Evolutionary conservation across 1,140 invertebrate species (phyloP).

Genomic region (Phocides pigmalion): DNA sequence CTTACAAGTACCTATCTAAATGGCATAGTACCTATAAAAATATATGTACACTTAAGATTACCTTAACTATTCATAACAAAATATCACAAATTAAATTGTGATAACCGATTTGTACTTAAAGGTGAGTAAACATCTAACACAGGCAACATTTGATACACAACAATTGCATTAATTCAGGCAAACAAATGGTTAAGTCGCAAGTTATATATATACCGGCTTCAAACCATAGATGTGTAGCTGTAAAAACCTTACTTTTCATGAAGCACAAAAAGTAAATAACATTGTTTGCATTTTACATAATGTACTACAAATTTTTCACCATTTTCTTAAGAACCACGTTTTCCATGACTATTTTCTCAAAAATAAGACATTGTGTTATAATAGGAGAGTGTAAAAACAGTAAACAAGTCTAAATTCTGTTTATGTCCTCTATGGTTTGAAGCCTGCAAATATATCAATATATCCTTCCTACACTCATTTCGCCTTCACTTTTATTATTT

Average conservation of each 20-base stretch:
- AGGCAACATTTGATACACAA: slow-evolving; percentile 28
- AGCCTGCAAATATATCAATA: slow-evolving; percentile 2
- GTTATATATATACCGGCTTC: background rate
- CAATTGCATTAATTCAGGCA: slow-evolving; percentile 9
- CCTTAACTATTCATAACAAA: slow-evolving; percentile 41
- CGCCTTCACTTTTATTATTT: slow-evolving; percentile 71
- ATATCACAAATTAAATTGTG: slow-evolving; percentile 58
- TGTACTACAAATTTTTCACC: no score
- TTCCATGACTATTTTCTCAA: no score
- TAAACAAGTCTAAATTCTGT: no score
- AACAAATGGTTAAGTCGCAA: background rate
- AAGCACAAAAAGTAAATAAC: no score
- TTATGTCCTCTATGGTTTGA: no score
- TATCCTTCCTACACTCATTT: slow-evolving; percentile 60
- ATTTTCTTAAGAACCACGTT: no score
- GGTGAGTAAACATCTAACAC: slow-evolving; percentile 47
- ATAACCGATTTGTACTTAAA: slow-evolving; percentile 70
- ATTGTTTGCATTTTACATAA: no score
- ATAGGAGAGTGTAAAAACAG: no score
- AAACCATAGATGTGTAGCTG: no score
- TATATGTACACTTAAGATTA: slow-evolving; percentile 40
- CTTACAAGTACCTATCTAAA: slow-evolving; percentile 24
- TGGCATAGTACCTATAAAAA: slow-evolving; percentile 39
- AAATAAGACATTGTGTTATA: no score
- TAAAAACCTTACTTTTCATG: no score